These are phyloP conservation scores for Pediacus dermestoides DNA, from an alignment of 2,888 invertebrate genomes.

Conservation along the genomic window DNA sequence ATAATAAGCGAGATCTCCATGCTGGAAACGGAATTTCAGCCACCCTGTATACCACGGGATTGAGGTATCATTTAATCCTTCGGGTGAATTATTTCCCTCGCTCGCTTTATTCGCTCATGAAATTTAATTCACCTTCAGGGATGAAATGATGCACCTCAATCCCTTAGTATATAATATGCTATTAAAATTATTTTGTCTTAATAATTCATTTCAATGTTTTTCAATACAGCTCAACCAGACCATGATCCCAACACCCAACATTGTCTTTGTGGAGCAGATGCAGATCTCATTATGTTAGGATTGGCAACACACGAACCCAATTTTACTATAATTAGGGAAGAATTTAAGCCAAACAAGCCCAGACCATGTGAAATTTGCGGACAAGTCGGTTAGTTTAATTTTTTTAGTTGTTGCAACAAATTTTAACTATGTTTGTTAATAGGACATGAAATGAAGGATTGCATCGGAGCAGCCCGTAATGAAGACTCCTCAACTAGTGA, in stretches of 20 bases:
- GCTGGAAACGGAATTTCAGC: no score
- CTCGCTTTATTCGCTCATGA: no score
- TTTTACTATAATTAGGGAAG: constrained; percentile 97
- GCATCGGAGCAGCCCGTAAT: constrained; percentile 63
- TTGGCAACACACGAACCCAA: constrained; percentile 98
- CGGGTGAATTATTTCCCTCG: no score
- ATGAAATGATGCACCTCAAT: no score
- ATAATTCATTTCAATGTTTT: no score
- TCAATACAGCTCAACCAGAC: constrained; percentile 87
- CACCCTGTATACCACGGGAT: no score
- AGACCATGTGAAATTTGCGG: constrained; percentile 95
- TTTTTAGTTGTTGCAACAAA: constrained; percentile 5
- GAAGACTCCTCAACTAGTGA: constrained; percentile 53
- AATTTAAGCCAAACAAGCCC: constrained; percentile 96
- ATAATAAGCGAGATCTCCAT: no score
- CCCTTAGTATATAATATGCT: no score
- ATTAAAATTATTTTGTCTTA: constrained; percentile 15
- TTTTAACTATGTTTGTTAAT: constrained; percentile 32
- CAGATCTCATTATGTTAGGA: constrained; percentile 97
- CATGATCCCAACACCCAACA: constrained; percentile 98
- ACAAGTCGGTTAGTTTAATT: constrained; percentile 57
- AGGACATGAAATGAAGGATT: constrained; percentile 95
- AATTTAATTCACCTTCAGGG: no score
- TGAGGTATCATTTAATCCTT: no score
- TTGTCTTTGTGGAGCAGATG: constrained; percentile 97